These are phyloP conservation scores for Aphaenogaster rudis DNA, from an alignment of 1,140 invertebrate genomes.

Conservation along the genomic window DNA sequence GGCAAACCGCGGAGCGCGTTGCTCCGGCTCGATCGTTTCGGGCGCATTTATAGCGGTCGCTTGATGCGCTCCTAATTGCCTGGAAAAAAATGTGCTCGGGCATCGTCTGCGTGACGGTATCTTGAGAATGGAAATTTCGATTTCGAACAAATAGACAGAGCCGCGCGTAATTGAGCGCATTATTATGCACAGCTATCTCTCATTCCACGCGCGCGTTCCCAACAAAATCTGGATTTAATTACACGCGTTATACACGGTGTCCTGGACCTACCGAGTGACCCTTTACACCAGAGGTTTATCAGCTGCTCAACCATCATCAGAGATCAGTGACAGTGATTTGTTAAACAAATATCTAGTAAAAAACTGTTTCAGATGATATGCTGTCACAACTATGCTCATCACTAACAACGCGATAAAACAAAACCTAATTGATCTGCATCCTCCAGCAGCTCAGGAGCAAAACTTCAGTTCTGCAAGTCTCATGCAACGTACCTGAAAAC, in stretches of 20 bases:
- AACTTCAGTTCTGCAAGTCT: too few species aligned
- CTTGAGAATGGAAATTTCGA: conserved; percentile 36
- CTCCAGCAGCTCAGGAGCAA: too few species aligned
- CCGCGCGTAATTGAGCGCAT: not conserved
- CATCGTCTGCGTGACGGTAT: conserved; percentile 12
- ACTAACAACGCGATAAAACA: too few species aligned
- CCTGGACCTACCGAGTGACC: not conserved
- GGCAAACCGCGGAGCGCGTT: conserved; percentile 24
- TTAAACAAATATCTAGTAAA: too few species aligned
- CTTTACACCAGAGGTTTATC: not conserved
- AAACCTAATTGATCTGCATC: too few species aligned
- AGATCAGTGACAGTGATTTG: too few species aligned
- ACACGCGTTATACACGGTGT: not conserved
- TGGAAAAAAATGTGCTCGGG: conserved; percentile 32
- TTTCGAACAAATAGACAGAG: not conserved
- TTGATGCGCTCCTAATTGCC: conserved; percentile 53
- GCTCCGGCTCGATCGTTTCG: conserved; percentile 1
- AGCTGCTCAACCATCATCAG: too few species aligned
- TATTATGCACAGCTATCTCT: conserved; percentile 10
- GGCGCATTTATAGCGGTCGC: conserved; percentile 42
- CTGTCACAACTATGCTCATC: too few species aligned
- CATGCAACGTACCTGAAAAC: too few species aligned
- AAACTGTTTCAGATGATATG: too few species aligned
- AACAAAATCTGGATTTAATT: conserved; percentile 27
- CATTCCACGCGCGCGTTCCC: not conserved